Evolutionary conservation across 2,797 vertebrate genomes (phyloP).

Genomic region (Hephaestus fuliginosus): DNA sequence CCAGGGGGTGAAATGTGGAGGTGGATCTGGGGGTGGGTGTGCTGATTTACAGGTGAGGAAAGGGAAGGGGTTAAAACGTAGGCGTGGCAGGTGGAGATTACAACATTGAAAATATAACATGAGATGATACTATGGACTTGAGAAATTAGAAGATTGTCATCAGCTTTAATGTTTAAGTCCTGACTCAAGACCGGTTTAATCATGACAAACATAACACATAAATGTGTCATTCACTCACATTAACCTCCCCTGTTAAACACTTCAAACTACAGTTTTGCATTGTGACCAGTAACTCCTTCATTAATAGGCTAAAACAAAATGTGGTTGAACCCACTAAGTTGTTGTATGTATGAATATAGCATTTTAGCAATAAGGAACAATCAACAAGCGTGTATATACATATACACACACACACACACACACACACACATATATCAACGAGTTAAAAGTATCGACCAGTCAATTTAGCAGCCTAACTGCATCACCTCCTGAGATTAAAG

Average conservation of each 20-base stretch:
- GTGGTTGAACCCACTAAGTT: not conserved
- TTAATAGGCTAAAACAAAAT: not conserved
- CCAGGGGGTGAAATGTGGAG: constrained; percentile 48
- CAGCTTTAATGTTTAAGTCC: constrained; percentile 2
- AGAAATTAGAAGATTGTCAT: constrained; percentile 3
- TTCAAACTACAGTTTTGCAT: not conserved
- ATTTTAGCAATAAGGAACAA: too few species aligned
- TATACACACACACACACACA: too few species aligned
- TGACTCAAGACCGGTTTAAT: constrained; percentile 12
- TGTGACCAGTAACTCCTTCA: not conserved
- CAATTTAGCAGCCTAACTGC: too few species aligned
- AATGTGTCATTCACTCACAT: not conserved
- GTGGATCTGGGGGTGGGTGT: constrained; percentile 17
- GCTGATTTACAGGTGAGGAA: constrained; percentile 44
- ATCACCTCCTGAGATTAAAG: too few species aligned
- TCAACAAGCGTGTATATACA: too few species aligned
- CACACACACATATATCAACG: too few species aligned
- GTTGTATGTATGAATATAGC: not conserved
- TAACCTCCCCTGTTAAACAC: not conserved
- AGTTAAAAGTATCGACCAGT: too few species aligned
- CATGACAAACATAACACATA: not conserved
- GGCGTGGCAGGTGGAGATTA: constrained; percentile 24
- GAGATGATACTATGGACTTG: not conserved
- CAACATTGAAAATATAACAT: constrained; percentile 21
- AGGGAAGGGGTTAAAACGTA: constrained; percentile 41